Conservation (phyloP, 2,113 vertebrate genomes). For the Cichladusa arquata region DNA sequence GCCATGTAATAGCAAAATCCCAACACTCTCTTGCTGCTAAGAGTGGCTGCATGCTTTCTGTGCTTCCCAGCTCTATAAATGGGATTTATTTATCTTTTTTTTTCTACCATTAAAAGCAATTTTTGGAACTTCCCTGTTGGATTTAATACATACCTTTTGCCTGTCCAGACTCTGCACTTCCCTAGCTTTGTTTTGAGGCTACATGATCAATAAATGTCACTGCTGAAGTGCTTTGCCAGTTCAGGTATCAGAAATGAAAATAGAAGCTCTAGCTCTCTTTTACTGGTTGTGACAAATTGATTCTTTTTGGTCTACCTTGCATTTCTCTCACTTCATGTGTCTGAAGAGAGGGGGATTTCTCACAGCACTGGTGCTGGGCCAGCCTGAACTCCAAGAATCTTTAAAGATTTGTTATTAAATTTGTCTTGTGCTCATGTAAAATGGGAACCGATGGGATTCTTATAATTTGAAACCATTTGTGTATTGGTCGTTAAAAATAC, state of each 20-base stretch:
- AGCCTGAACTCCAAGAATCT: background rate
- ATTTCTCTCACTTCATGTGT: background rate
- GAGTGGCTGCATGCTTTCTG: background rate
- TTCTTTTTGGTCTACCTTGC: background rate
- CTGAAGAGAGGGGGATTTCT: conserved; percentile 7
- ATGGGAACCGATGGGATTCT: background rate
- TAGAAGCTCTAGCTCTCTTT: background rate
- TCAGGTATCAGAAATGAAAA: conserved; percentile 36
- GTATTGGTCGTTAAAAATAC: background rate
- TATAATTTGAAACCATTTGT: background rate
- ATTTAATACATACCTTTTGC: background rate
- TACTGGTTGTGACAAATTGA: conserved; percentile 17
- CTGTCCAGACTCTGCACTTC: background rate
- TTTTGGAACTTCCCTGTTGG: background rate
- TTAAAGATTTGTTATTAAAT: background rate
- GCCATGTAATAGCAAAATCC: background rate
- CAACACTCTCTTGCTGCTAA: background rate
- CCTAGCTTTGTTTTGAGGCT: background rate
- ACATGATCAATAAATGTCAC: conserved; percentile 25
- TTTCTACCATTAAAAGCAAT: background rate
- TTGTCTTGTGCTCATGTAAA: background rate
- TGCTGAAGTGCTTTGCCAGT: conserved; percentile 12
- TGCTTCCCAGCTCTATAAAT: background rate
- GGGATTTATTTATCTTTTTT: background rate
- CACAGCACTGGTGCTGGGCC: background rate